Evolutionary conservation across 2,797 vertebrate species (phyloP).

Genomic region (Pseudochirops corinnae): DNA sequence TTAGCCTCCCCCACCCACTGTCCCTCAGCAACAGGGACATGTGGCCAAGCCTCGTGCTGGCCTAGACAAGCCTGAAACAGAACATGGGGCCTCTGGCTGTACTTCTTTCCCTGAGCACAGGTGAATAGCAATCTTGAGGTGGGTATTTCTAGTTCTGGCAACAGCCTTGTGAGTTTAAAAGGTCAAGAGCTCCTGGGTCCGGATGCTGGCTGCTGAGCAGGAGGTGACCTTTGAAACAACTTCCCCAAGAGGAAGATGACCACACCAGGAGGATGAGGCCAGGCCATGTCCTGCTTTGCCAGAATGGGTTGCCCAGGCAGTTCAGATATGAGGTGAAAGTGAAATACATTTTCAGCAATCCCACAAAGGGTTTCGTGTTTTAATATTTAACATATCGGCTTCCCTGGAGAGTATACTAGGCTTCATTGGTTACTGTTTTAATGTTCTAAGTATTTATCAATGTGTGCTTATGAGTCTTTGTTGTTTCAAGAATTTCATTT

Average conservation of each 20-base stretch:
- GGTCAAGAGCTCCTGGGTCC: neutral
- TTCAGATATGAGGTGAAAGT: neutral
- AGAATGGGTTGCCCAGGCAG: neutral
- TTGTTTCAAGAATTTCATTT: neutral
- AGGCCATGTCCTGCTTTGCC: neutral
- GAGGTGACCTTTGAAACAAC: neutral
- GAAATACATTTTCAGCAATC: neutral
- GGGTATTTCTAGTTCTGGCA: neutral
- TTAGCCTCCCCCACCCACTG: neutral
- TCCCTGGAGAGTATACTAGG: neutral
- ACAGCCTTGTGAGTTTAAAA: neutral
- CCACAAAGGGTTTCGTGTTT: neutral
- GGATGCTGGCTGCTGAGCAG: neutral
- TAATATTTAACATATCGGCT: neutral
- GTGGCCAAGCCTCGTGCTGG: neutral
- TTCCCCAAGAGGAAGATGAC: neutral
- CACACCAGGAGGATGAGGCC: neutral
- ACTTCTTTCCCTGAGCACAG: neutral
- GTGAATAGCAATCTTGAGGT: neutral
- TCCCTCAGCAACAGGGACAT: neutral
- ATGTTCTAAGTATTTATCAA: neutral
- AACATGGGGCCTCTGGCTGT: neutral
- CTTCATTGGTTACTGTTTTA: neutral
- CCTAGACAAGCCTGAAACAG: neutral
- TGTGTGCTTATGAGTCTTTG: neutral